These are phyloP conservation scores for Muscidifurax raptorellus DNA, from an alignment of 1,140 invertebrate species.

Conservation along the genomic window DNA sequence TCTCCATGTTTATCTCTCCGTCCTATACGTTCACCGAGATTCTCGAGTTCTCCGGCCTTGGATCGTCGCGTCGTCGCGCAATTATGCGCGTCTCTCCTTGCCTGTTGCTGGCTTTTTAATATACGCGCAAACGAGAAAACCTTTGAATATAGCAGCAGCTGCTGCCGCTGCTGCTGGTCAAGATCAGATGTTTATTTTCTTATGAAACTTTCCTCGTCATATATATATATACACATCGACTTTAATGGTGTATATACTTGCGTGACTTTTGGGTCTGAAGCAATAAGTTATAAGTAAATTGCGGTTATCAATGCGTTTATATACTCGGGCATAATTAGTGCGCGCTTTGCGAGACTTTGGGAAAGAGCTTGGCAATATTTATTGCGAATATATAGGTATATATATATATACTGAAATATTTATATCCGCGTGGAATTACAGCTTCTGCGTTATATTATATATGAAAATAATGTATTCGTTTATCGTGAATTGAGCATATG, in stretches of 20 bases:
- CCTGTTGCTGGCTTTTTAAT: background rate
- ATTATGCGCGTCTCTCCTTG: constrained; percentile 33
- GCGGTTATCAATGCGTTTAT: background rate
- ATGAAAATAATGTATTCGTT: no score
- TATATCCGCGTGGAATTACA: no score
- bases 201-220: background rate
- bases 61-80: background rate
- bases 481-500: no score
- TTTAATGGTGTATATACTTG: background rate
- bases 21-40: background rate
- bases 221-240: background rate
- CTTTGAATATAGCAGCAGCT: background rate
- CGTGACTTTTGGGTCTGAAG: background rate
- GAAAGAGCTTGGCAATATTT: no score
- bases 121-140: constrained; percentile 11
- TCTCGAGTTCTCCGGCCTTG: constrained; percentile 6
- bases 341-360: no score
- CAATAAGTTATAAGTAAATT: background rate
- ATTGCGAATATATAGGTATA: no score
- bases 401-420: no score
- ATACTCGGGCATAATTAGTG: no score
- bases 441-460: no score
- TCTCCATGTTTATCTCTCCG: constrained; percentile 12
- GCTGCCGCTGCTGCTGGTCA: background rate
- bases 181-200: constrained; percentile 27